These are phyloP conservation scores for Lampris megalopsis DNA, from an alignment of 2,113 vertebrate genomes.

Conservation along the genomic window DNA sequence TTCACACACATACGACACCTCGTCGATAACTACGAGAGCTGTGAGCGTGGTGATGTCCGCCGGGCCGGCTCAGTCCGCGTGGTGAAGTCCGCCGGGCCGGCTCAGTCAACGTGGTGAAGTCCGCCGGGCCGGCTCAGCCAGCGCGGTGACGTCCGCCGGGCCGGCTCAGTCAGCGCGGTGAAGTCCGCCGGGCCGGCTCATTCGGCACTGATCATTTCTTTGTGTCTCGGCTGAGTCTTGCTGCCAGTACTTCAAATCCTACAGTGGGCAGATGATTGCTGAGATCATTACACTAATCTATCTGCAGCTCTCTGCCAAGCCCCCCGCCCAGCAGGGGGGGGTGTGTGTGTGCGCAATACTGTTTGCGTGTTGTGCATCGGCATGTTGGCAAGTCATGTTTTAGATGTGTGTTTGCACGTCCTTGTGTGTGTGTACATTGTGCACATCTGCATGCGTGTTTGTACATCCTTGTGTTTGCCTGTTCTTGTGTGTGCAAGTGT, in stretches of 20 bases:
- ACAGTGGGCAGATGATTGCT: conserved; percentile 78
- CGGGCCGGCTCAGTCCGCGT: too few relatives aligned
- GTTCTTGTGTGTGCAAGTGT: too few relatives aligned
- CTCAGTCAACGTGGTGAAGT: background rate
- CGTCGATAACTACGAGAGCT: conserved; percentile 22
- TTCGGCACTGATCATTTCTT: conserved; percentile 69
- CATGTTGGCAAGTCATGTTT: too few relatives aligned
- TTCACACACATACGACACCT: background rate
- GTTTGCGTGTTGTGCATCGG: background rate
- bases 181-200: conserved; percentile 63
- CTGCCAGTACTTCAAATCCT: conserved; percentile 75
- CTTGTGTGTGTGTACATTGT: conserved; percentile 8
- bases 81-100: too few relatives aligned
- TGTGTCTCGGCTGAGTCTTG: conserved; percentile 67
- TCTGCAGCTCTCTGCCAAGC: conserved; percentile 72
- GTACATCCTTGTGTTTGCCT: too few relatives aligned
- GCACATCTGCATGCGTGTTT: too few relatives aligned
- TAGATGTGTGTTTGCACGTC: conserved; percentile 1
- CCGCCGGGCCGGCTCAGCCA: conserved; percentile 67
- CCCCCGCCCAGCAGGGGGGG: conserved; percentile 62
- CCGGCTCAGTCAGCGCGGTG: too few relatives aligned
- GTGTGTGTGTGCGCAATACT: conserved; percentile 19
- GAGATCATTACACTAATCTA: conserved; percentile 79
- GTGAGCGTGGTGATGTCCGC: conserved; percentile 32
- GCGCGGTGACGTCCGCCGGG: conserved; percentile 26